Evolutionary conservation across 1,140 invertebrate species (phyloP).

Genomic region (Ips typographus): DNA sequence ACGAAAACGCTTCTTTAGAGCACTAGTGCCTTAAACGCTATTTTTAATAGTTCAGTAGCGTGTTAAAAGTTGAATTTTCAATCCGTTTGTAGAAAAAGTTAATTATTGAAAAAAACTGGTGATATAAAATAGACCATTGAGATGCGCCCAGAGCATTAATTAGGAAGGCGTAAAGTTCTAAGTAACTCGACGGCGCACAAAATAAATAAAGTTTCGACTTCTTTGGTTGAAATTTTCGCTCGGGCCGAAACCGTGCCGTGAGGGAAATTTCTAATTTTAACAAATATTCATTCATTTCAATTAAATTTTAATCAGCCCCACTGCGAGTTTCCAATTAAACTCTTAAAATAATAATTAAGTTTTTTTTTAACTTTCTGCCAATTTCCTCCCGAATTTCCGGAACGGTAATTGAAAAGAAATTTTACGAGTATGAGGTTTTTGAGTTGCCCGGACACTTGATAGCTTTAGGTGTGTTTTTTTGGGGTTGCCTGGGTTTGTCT

Average conservation of each 20-base stretch:
- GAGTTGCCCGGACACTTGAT: background rate
- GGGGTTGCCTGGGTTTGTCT: background rate
- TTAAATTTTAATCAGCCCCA: conserved; percentile 50
- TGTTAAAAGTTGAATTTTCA: no score
- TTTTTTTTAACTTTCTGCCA: conserved; percentile 44
- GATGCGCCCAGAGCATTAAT: background rate
- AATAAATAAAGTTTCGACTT: conserved; percentile 24
- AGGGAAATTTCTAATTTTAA: conserved; percentile 48
- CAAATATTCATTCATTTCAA: conserved; percentile 51
- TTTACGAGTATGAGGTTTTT: background rate
- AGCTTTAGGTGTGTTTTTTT: background rate
- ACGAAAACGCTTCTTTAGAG: no score
- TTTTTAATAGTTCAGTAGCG: no score
- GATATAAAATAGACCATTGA: no score
- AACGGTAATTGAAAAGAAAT: conserved; percentile 19
- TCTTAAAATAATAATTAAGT: conserved; percentile 49
- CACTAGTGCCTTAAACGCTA: no score
- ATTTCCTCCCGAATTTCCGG: conserved; percentile 23
- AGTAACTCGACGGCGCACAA: background rate
- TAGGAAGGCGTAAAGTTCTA: background rate
- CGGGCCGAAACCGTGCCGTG: conserved; percentile 9
- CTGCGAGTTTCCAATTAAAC: conserved; percentile 47
- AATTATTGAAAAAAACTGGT: no score
- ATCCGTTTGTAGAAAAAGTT: no score
- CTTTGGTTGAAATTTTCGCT: conserved; percentile 23